Base-by-base conservation (phyloP, 2,113 vertebrate genomes). In the Zosterops hypoxanthus region DNA sequence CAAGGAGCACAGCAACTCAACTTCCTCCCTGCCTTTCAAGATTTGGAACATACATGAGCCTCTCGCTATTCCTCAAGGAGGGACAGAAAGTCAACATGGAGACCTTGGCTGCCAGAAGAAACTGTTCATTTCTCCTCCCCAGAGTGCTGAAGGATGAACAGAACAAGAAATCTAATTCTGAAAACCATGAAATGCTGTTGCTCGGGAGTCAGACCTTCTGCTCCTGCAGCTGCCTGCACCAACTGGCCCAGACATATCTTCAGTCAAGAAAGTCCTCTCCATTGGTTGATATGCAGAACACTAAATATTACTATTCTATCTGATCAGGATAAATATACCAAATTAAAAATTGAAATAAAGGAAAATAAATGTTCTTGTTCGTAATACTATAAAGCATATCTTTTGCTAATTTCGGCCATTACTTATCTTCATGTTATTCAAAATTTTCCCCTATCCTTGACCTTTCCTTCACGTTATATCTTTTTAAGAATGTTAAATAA, bases 261-360 rank as follows among this genome's bases (percentile, higher is more conserved):
- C 31, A 83, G 1, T 9, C 66, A 77, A 63, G 23, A 39, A 66
- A 70, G 3, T 6, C 12, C 17, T 66, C 33, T 28, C 12, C 34
- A 25, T 2, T 41, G 8, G 20, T 9, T 33, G 33, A 41, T 44
- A 52, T 33, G 21, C 4, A 60, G 47, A 88, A 44, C 18, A 82
- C 8, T 41, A 50, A 63, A 82, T n/a, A 46, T 49, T 69, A 14
- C 23, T 72, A 36, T 22, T 71, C 25, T 33, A 55, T 7, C 6
- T 68, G 33, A 12, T 52, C 6, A 61, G 55, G 25, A 64, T 26
- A 86, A n/a, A 69, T 6, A 57, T 0, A 1, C 3, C 6, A 52
- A 82, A 84, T 28, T 26, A 46, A 61, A 59, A 41, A 65, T 9
- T 19, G 1, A 79, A 81, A 47, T 8, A 66, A 42, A 14, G 3